Evolutionary conservation across 2,888 invertebrate species (phyloP).

Genomic region (Encarsia formosa): DNA sequence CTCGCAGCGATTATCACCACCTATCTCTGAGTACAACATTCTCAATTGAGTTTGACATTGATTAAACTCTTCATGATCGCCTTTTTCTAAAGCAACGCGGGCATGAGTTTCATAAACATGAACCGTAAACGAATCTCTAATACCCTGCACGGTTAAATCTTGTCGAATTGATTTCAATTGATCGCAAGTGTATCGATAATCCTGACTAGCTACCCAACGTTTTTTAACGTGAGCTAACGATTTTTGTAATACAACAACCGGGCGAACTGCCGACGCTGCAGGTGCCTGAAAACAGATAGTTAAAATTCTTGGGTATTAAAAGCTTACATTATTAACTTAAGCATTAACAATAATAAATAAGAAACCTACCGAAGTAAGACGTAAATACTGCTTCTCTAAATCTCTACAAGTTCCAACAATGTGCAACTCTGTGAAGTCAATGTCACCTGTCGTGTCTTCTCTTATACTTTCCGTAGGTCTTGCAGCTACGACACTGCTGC

Average conservation of each 20-base stretch:
- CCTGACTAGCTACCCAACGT: constrained; percentile 84
- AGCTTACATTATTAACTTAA: not conserved
- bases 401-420: constrained; percentile 93
- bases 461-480: constrained; percentile 23
- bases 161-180: constrained; percentile 98
- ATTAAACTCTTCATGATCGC: constrained; percentile 98
- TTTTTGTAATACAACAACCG: constrained; percentile 76
- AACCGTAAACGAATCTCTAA: constrained; percentile 92
- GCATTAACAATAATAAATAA: not conserved
- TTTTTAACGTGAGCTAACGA: constrained; percentile 88
- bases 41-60: constrained; percentile 98
- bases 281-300: constrained; percentile 68
- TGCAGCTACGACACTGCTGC: not conserved
- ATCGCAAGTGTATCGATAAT: constrained; percentile 97
- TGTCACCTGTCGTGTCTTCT: constrained; percentile 66
- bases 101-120: constrained; percentile 99
- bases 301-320: not conserved
- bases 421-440: constrained; percentile 82
- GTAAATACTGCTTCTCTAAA: constrained; percentile 92
- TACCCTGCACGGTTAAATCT: constrained; percentile 97
- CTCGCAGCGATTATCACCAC: constrained; percentile 75
- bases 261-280: constrained; percentile 85
- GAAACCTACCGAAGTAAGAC: constrained; percentile 69
- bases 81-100: constrained; percentile 93
- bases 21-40: constrained; percentile 83